Base-by-base conservation (phyloP, 1,140 invertebrate genomes). In the Drosophila sturtevanti region DNA sequence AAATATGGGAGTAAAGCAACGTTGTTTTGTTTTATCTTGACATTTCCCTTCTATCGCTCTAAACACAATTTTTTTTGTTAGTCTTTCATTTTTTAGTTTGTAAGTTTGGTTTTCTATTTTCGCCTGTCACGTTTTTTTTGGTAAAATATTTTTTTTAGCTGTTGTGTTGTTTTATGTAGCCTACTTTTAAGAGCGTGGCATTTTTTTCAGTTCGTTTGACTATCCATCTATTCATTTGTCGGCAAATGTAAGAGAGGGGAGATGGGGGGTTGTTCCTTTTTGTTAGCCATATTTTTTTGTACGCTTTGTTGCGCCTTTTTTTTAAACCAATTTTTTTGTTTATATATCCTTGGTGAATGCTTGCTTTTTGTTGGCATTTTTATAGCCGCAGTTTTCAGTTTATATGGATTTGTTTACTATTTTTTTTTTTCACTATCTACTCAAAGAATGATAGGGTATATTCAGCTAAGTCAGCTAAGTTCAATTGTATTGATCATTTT, bases 381-480 rank as follows among this genome's bases (percentile, higher is more conserved):
- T 71, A 77, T 66, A 66, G 58, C 52, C 58, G 38, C 61, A 63
- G 60, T 44, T 76, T 56, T 54, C 58, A 54, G 63, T 78, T 67
- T 80, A 41, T 66, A 56, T 61, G 27, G n/a, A 21, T 61, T 48
- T 64, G 55, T 58, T 27, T 31, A 38, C 58, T 34, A 44, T 56
- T 65, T 58, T 34, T 14, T 21, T 41, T 58, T 34, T 14, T 21
- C 31, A 63, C 18, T 44, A 44, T 35, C 16, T 16, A 37, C 55
- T 41, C 22, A 16, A 41, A 21, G 12, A 1, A 2, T 21, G 16
- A 48, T 2, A 10, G 41, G 16, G 16, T 21, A 48, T 4, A 48
- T 48, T 21, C 3, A 31, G n/a, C n/a, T n/a, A n/a, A 6, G 27
- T 0, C 27, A 31, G 4, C 7, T 7, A 31, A 31, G 7, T 31